These are phyloP conservation scores for Calyptomena viridis DNA, from an alignment of 2,113 vertebrate species.

Conservation along the genomic window DNA sequence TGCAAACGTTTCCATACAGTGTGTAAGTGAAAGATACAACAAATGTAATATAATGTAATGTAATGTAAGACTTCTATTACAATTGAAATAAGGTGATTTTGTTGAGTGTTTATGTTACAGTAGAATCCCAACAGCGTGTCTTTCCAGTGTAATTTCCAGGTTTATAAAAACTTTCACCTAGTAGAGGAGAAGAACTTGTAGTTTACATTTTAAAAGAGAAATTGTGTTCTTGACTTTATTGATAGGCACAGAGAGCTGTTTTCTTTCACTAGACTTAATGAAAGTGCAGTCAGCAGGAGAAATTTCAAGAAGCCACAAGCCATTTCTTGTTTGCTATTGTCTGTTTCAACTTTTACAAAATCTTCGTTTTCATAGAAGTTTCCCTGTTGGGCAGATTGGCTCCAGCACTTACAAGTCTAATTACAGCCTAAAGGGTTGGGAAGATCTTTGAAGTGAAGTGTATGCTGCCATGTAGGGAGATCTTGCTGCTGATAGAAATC, in stretches of 20 bases:
- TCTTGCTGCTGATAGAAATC: conserved; percentile 22
- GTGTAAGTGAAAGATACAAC: background rate
- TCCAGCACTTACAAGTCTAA: conserved; percentile 19
- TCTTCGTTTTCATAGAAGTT: conserved; percentile 24
- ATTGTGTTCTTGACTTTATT: background rate
- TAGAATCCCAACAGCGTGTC: background rate
- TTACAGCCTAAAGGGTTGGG: conserved; percentile 29
- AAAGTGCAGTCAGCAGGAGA: conserved; percentile 1
- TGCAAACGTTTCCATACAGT: background rate
- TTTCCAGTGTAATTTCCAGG: background rate
- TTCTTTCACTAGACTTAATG: background rate
- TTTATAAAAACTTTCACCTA: background rate
- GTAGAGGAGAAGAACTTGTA: background rate
- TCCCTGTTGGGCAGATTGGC: conserved; percentile 40
- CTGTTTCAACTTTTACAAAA: conserved; percentile 25
- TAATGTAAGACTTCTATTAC: background rate
- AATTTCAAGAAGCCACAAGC: conserved; percentile 30
- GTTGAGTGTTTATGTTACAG: background rate
- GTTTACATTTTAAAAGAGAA: background rate
- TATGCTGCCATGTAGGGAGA: background rate
- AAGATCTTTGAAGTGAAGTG: conserved; percentile 33
- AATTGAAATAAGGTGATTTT: background rate
- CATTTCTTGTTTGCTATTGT: conserved; percentile 16
- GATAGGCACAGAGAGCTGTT: background rate
- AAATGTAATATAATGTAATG: background rate